phyloP scores from a whole-genome alignment of 2,797 vertebrate species.

The Malurus leucopterus region DNA sequence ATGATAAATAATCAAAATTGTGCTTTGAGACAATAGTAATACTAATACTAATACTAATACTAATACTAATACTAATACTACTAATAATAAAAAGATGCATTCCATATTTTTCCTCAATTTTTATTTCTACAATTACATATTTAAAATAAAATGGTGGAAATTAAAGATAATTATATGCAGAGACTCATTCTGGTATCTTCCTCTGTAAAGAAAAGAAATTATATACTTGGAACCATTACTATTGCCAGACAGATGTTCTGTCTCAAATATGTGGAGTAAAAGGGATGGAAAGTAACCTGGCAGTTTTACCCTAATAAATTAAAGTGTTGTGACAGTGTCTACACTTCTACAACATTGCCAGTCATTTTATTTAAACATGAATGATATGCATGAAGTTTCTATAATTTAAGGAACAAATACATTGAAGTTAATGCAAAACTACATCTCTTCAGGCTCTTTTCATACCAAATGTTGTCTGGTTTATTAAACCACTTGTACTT shows the following conservation, averaged over 20 bases:
- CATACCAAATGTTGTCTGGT: not conserved
- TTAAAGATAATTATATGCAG: not conserved
- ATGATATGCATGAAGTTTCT: not conserved
- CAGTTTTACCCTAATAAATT: conserved; percentile 1
- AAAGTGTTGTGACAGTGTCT: not conserved
- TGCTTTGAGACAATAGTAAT: not conserved
- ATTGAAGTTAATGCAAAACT: not conserved
- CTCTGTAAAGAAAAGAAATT: not conserved
- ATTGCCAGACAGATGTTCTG: conserved; percentile 30
- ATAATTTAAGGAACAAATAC: not conserved
- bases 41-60: too few relatives aligned
- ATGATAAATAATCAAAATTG: not conserved
- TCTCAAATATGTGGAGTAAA: conserved; percentile 1
- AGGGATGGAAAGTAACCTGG: conserved; percentile 14
- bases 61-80: too few relatives aligned
- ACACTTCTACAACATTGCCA: not conserved
- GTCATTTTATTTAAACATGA: conserved; percentile 24
- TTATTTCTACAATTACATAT: not conserved
- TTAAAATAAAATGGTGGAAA: not conserved
- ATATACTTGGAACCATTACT: not conserved
- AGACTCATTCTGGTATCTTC: not conserved
- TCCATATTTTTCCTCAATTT: not conserved
- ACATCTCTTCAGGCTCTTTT: not conserved
- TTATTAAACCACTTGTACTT: not conserved
- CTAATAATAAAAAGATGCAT: not conserved